These are phyloP conservation scores for Aphelinus certus DNA, from an alignment of 1,140 invertebrate species.

Conservation along the genomic window DNA sequence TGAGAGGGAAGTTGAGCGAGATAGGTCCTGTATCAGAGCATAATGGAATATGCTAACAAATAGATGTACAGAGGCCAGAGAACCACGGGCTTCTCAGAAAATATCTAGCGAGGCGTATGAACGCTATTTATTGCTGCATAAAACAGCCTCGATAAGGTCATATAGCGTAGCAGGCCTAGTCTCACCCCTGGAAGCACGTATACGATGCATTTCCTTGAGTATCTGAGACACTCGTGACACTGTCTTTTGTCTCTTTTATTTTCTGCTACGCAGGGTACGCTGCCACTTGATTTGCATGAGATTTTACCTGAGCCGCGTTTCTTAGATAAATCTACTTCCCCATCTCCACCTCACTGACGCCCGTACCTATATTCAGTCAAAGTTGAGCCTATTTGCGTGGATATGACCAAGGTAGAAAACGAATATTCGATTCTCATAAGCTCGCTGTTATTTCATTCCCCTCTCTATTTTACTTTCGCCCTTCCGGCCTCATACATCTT, in stretches of 20 bases:
- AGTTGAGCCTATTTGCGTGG: slow-evolving; percentile 29
- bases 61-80: too few relatives aligned
- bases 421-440: slow-evolving; percentile 18
- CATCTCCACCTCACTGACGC: slow-evolving; percentile 28
- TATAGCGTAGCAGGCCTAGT: slow-evolving; percentile 46
- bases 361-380: slow-evolving; percentile 33
- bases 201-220: slow-evolving; percentile 16
- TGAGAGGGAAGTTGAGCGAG: too few relatives aligned
- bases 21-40: slow-evolving; percentile 41
- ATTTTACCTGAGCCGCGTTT: slow-evolving; percentile 49
- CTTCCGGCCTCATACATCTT: background rate
- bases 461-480: slow-evolving; percentile 4
- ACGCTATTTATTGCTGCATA: slow-evolving; percentile 64
- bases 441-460: background rate
- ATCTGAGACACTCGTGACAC: background rate
- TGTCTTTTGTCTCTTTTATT: slow-evolving; percentile 38
- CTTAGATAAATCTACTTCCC: slow-evolving; percentile 48
- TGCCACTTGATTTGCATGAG: slow-evolving; percentile 58
- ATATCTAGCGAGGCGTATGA: slow-evolving; percentile 47
- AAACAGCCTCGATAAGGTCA: slow-evolving; percentile 58
- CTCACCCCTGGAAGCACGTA: slow-evolving; percentile 29
- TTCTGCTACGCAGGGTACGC: background rate
- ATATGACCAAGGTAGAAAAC: background rate
- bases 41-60: slow-evolving; percentile 58
- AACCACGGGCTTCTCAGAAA: slow-evolving; percentile 54